These are phyloP conservation scores for Sebastes glaucus DNA, from an alignment of 2,797 vertebrate species.

Conservation along the genomic window DNA sequence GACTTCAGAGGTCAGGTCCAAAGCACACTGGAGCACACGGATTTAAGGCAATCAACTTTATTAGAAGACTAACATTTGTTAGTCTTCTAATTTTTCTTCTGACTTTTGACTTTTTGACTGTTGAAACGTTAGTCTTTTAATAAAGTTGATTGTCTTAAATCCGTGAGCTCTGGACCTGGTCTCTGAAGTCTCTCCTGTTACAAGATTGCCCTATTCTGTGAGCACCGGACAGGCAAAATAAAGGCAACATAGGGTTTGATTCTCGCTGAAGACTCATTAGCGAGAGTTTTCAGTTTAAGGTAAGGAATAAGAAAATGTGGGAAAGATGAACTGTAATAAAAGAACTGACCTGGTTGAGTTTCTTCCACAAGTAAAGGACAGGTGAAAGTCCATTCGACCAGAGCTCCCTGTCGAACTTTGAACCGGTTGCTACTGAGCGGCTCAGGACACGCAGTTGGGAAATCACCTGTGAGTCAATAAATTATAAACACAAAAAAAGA, in stretches of 20 bases:
- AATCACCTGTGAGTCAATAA: conserved; percentile 86
- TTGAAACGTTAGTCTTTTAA: too few relatives aligned
- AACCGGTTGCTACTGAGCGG: conserved; percentile 89
- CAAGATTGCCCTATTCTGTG: too few relatives aligned
- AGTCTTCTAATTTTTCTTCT: too few relatives aligned
- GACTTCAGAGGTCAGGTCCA: too few relatives aligned
- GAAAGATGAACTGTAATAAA: background rate
- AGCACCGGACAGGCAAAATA: background rate
- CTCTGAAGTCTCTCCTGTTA: too few relatives aligned
- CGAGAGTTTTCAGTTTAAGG: background rate
- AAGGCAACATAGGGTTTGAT: background rate
- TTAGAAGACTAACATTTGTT: too few relatives aligned
- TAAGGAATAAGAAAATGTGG: background rate
- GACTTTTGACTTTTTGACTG: too few relatives aligned
- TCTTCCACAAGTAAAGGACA: conserved; percentile 95
- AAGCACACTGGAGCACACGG: too few relatives aligned
- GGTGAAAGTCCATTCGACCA: conserved; percentile 95
- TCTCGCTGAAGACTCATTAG: background rate
- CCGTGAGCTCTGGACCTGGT: too few relatives aligned
- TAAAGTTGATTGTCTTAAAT: too few relatives aligned
- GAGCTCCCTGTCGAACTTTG: conserved; percentile 95
- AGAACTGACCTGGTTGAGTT: conserved; percentile 91
- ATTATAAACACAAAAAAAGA: conserved; percentile 16
- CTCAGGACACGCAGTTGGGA: conserved; percentile 93
- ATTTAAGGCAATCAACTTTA: too few relatives aligned